Percentiles rank a stretch among this genome's conserved stretches.
These are phyloP conservation scores for Mustelus asterias DNA, from an alignment of 2,113 vertebrate species.

Conservation along the genomic window DNA sequence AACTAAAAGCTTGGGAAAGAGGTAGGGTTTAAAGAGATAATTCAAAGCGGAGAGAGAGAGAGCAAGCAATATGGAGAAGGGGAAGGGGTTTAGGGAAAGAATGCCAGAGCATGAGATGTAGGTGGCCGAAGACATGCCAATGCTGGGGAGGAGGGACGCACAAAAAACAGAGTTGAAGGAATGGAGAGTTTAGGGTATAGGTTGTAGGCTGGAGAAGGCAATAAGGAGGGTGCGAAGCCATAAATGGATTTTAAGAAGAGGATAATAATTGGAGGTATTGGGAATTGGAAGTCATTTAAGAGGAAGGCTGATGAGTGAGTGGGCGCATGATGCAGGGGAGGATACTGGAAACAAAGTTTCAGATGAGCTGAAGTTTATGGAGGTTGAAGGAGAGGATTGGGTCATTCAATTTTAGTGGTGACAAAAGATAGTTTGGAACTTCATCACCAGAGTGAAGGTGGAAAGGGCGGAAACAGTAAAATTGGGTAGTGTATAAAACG, in stretches of 20 bases:
- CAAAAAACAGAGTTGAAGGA: no score
- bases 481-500: not conserved
- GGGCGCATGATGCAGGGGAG: not conserved
- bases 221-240: not conserved
- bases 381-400: not conserved
- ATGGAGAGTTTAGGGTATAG: not conserved
- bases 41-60: not conserved
- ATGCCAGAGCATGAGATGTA: no score
- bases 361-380: not conserved
- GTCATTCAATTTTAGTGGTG: not conserved
- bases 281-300: not conserved
- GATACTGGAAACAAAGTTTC: not conserved
- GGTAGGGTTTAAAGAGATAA: not conserved
- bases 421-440: not conserved
- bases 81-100: no score
- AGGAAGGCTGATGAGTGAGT: not conserved
- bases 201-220: not conserved
- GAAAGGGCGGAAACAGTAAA: not conserved
- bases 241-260: not conserved
- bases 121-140: no score
- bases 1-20: no score
- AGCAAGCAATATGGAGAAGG: no score
- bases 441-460: not conserved
- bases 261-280: not conserved
- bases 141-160: no score